Base-by-base conservation (phyloP, 2,113 vertebrate genomes). In the Pandion haliaetus region DNA sequence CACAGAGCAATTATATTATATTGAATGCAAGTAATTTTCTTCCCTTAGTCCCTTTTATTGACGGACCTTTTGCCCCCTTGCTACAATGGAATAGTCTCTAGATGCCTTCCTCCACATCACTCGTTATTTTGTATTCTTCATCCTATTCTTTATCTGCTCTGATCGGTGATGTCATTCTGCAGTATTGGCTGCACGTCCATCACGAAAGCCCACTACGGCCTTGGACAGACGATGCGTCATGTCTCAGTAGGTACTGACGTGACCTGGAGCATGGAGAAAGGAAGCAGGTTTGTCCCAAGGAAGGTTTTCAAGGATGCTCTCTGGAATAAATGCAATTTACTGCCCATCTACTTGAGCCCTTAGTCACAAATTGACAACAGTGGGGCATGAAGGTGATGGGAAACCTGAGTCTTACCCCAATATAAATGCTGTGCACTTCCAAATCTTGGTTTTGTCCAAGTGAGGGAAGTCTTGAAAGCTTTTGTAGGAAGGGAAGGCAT, bases 171-270 rank as follows among this genome's bases (percentile, higher is more conserved):
- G 58, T 50, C 93, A 57, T 82, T 20, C 81, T 81, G 69, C 57
- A 59, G 50, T 7, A 4, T 8, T 81, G 81, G 65, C 63, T 86
- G 32, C n/a, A 8, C 5, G 32, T 55, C 58, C 63, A 18, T 50
- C 40, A 82, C 0, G 0, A 85, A 72, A 34, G 4, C n/a, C 28
- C 45, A 13, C 24, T 40, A 12, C 0, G 2, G 8, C 26, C 69
- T 31, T 20, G 44, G 40, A 49, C 34, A 40, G 63, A 71, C 8
- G 1, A 31, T 44, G 61, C 4, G 38, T 76, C 80, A 55, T 38
- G n/a, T 70, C 74, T 81, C 76, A 66, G 58, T 52, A 86, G 70
- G 57, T 66, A 42, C 58, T 67, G 52, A 28, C 5, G 4, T 36
- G 73, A 21, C 50, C 24, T 31, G 38, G 50, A 80, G 31, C 45